A percentile compares a stretch with the other conserved stretches of the same genome.
Evolutionary conservation across 1,140 invertebrate genomes (phyloP).

Genomic region (Radopholus similis): DNA sequence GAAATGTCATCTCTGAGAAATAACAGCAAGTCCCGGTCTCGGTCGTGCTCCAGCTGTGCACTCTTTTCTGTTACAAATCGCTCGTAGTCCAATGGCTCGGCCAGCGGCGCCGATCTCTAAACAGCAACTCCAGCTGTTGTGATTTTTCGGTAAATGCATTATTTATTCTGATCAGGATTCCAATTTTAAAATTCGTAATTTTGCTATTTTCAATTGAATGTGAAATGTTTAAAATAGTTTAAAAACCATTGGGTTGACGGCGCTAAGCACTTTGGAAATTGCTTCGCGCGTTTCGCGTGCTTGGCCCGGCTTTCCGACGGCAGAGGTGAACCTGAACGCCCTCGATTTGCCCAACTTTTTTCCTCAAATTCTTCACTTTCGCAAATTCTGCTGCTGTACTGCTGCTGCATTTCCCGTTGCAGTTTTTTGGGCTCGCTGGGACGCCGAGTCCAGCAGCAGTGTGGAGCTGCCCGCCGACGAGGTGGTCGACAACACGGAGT

Average conservation of each 20-base stretch:
- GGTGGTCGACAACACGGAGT: conserved; percentile 17
- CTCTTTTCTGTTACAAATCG: conserved; percentile 38
- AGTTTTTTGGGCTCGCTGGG: conserved; percentile 20
- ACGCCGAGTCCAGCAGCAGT: conserved; percentile 18
- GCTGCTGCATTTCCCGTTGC: background rate
- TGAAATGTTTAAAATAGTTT: background rate
- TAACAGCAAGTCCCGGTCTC: conserved; percentile 35
- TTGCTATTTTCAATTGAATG: background rate
- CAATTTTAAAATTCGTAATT: background rate
- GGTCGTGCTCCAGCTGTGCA: conserved; percentile 42
- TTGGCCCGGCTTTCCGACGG: conserved; percentile 37
- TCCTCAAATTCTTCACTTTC: conserved; percentile 18
- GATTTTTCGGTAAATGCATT: too few relatives aligned
- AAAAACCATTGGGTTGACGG: conserved; percentile 33
- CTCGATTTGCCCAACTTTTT: background rate
- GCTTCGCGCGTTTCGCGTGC: conserved; percentile 42
- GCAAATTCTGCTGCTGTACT: conserved; percentile 26
- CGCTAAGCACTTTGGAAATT: conserved; percentile 36
- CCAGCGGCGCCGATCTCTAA: conserved; percentile 33
- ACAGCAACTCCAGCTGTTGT: too few relatives aligned
- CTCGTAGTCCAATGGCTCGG: conserved; percentile 42
- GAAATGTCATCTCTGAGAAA: conserved; percentile 45
- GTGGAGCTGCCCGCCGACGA: conserved; percentile 26
- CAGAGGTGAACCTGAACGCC: conserved; percentile 41
- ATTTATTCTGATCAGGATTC: too few relatives aligned